These are phyloP conservation scores for Ciona savignyi DNA, from an alignment of 23 tunicate species.

Conservation along the genomic window DNA sequence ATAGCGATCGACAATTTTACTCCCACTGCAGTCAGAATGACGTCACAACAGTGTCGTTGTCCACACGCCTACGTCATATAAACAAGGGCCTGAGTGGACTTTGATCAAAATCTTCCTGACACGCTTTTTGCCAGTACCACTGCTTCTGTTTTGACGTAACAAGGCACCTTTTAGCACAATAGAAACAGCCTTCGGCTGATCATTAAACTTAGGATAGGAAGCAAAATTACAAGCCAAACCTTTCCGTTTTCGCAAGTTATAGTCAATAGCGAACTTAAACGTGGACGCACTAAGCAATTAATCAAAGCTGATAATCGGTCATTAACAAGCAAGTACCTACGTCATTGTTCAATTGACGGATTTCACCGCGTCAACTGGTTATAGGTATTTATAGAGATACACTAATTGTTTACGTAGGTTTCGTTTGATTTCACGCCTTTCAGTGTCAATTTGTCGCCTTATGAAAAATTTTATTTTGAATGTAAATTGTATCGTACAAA, in stretches of 20 bases:
- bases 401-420: too few relatives aligned
- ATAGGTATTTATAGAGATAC: background rate
- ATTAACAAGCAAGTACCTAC: background rate
- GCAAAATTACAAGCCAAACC: background rate
- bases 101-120: background rate
- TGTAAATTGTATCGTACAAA: too few relatives aligned
- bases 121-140: background rate
- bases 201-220: background rate
- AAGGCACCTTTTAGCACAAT: background rate
- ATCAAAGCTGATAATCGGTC: background rate
- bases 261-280: background rate
- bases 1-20: too few relatives aligned
- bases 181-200: background rate
- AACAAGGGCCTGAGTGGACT: background rate
- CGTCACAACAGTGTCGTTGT: background rate
- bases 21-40: too few relatives aligned
- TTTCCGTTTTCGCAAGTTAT: background rate
- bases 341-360: background rate
- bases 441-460: too few relatives aligned
- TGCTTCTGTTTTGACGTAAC: background rate
- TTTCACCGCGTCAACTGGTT: background rate
- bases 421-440: too few relatives aligned
- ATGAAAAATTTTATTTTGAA: too few relatives aligned
- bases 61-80: background rate
- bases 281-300: background rate